phyloP scores from a whole-genome alignment of 2,888 invertebrate species.

The Melinaea menophilus region DNA sequence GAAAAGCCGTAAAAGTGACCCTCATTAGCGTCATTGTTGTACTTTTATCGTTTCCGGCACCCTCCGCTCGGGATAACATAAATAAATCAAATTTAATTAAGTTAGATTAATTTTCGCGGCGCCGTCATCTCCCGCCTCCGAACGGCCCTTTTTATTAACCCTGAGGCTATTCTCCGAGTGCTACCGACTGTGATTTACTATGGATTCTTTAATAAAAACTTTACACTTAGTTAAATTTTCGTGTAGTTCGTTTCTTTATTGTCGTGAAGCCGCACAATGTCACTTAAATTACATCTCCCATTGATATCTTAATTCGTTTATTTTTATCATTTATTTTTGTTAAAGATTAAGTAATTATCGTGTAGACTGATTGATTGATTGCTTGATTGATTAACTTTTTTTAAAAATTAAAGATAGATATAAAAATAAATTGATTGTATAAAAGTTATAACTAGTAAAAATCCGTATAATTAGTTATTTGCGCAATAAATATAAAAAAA shows the following conservation, averaged over 20 bases:
- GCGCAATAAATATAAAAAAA: constrained; percentile 37
- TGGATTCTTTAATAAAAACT: constrained; percentile 74
- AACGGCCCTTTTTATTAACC: constrained; percentile 70
- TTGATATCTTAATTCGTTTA: constrained; percentile 43
- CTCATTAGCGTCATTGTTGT: constrained; percentile 73
- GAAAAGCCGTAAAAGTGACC: constrained; percentile 71
- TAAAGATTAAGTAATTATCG: neutral
- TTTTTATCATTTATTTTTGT: neutral
- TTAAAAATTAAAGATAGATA: too few species aligned
- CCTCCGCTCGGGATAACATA: constrained; percentile 58
- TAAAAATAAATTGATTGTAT: neutral
- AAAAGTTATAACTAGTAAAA: constrained; percentile 5
- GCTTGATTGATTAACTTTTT: too few species aligned
- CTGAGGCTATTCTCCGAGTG: constrained; percentile 57
- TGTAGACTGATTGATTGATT: constrained; percentile 26
- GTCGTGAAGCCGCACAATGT: constrained; percentile 52
- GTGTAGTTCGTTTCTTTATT: constrained; percentile 51
- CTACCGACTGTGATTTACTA: constrained; percentile 56
- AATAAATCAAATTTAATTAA: constrained; percentile 79
- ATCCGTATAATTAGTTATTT: constrained; percentile 31
- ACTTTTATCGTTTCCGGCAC: constrained; percentile 65
- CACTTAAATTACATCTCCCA: constrained; percentile 57
- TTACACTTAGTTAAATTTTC: constrained; percentile 67
- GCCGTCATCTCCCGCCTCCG: constrained; percentile 45
- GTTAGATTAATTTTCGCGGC: constrained; percentile 76